Conservation (phyloP, 2,888 invertebrate genomes). For the Labia minor region DNA sequence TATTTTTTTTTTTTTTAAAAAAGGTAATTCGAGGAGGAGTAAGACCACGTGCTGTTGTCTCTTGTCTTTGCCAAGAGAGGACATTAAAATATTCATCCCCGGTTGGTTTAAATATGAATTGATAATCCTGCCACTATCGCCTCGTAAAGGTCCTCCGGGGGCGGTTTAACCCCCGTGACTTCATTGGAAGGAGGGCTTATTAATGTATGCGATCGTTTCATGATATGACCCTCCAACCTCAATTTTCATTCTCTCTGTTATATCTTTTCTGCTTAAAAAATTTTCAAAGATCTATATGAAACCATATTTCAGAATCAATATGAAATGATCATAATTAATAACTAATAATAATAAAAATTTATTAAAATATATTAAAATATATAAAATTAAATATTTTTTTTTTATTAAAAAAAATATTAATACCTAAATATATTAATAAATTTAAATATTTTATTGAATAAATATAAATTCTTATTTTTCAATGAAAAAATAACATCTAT, state of each 20-base stretch:
- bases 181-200: background rate
- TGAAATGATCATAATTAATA: too few species aligned
- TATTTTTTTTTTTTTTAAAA: background rate
- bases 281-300: too few species aligned
- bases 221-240: background rate
- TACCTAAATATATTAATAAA: too few species aligned
- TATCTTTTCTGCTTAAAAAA: too few species aligned
- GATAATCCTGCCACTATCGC: conserved; percentile 1
- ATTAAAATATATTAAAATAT: too few species aligned
- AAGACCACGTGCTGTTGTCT: background rate
- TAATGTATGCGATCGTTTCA: background rate
- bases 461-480: too few species aligned
- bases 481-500: too few species aligned
- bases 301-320: too few species aligned
- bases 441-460: too few species aligned
- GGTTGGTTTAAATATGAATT: conserved; percentile 1
- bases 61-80: background rate
- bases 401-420: too few species aligned
- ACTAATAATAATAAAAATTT: too few species aligned
- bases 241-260: background rate
- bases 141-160: conserved; percentile 2
- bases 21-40: background rate
- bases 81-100: conserved; percentile 7
- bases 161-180: background rate
- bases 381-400: too few species aligned